Evolutionary conservation across 2,888 invertebrate genomes (phyloP).

Genomic region (Phyto melanocephala): DNA sequence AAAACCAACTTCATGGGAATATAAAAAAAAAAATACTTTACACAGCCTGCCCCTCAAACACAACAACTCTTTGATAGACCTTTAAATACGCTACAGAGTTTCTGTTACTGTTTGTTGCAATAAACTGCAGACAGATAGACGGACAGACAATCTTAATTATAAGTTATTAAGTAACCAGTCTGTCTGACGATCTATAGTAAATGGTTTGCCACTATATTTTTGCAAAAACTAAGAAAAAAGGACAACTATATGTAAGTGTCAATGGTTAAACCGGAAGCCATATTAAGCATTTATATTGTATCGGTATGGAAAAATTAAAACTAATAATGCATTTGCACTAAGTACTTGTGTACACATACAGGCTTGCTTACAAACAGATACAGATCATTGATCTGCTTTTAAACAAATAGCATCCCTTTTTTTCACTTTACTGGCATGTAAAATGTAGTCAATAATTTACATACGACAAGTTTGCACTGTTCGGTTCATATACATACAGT

Average conservation of each 20-base stretch:
- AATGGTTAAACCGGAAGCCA: conserved; percentile 65
- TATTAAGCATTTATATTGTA: conserved; percentile 51
- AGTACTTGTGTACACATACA: not conserved
- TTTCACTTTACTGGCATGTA: not conserved
- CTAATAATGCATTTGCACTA: conserved; percentile 49
- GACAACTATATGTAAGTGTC: conserved; percentile 49
- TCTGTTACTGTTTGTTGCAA: not conserved
- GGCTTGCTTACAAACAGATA: not conserved
- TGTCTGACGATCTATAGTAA: conserved; percentile 48
- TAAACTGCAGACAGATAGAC: not conserved
- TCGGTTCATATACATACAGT: conserved; percentile 23
- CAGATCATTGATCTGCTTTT: conserved; percentile 60
- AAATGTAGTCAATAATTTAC: conserved; percentile 46
- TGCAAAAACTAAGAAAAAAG: conserved; percentile 20
- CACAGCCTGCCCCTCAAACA: not conserved
- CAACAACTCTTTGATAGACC: not conserved
- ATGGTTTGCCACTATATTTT: conserved; percentile 50
- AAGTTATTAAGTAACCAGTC: conserved; percentile 49
- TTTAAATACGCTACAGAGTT: conserved; percentile 17
- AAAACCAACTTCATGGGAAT: conserved; percentile 54
- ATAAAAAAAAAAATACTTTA: conserved; percentile 10
- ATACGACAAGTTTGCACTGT: conserved; percentile 30
- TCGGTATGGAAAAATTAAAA: conserved; percentile 50
- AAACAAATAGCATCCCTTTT: conserved; percentile 54
- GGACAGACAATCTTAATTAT: conserved; percentile 43